Conservation (phyloP, 2,797 vertebrate species). For the Atherinosoma microstoma region DNA sequence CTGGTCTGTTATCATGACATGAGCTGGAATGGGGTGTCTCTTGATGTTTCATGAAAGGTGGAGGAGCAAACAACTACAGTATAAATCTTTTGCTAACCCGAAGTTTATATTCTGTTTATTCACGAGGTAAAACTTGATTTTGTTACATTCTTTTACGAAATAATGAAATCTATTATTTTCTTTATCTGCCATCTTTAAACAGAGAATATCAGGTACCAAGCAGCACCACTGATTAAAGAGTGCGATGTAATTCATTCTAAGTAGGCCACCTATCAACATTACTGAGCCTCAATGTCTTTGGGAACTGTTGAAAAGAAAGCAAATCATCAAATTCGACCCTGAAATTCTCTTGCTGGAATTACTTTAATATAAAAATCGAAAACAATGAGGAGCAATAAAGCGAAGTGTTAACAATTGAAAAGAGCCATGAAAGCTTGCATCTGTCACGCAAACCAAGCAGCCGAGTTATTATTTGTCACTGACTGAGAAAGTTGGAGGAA, state of each 20-base stretch:
- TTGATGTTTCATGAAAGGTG: not conserved
- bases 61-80: not conserved
- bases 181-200: not conserved
- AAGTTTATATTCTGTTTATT: not conserved
- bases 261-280: not conserved
- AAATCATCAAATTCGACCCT: slow-evolving; percentile 33
- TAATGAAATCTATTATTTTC: not conserved
- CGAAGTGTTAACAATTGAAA: slow-evolving; percentile 24
- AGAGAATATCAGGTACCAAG: not conserved
- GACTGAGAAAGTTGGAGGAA: slow-evolving; percentile 41
- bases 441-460: slow-evolving; percentile 38
- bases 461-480: slow-evolving; percentile 51
- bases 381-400: slow-evolving; percentile 27
- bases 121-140: not conserved
- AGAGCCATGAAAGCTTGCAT: slow-evolving; percentile 28
- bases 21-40: not conserved
- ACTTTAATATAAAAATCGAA: slow-evolving; percentile 49
- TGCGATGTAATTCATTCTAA: not conserved
- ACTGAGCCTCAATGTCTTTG: slow-evolving; percentile 1
- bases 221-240: not conserved
- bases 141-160: not conserved
- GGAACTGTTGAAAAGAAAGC: slow-evolving; percentile 24
- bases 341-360: slow-evolving; percentile 39
- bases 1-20: not conserved
- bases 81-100: not conserved